Evolutionary conservation across 2,888 invertebrate species (phyloP).

Genomic region (Ormyrus labotus): DNA sequence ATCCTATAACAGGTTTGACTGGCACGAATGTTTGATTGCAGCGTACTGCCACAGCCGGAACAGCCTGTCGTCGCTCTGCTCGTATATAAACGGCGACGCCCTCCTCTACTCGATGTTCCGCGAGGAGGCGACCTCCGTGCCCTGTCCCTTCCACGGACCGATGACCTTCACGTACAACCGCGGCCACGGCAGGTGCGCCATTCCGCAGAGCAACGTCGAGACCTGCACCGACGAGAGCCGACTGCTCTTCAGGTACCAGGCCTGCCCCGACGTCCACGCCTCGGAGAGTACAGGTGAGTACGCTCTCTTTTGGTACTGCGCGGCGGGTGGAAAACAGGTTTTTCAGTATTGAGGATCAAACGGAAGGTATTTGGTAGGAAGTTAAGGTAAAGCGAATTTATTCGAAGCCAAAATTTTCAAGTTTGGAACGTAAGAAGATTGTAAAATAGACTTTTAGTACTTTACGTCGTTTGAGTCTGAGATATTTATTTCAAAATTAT

Average conservation of each 20-base stretch:
- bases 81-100: conserved; percentile 92
- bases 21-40: conserved; percentile 69
- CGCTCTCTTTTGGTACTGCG: too few relatives aligned
- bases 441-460: too few relatives aligned
- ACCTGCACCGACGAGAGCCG: conserved; percentile 95
- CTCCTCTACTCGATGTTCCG: conserved; percentile 93
- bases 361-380: too few relatives aligned
- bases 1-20: not conserved
- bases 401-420: too few relatives aligned
- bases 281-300: conserved; percentile 90
- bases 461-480: too few relatives aligned
- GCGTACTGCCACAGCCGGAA: conserved; percentile 86
- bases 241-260: conserved; percentile 93
- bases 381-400: too few relatives aligned
- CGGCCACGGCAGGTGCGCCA: conserved; percentile 92
- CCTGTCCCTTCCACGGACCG: conserved; percentile 92
- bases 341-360: too few relatives aligned
- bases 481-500: too few relatives aligned
- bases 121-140: conserved; percentile 90
- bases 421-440: too few relatives aligned
- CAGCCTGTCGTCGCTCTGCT: conserved; percentile 87
- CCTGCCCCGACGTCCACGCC: conserved; percentile 93
- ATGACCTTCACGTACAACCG: conserved; percentile 95
- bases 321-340: too few relatives aligned
- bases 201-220: conserved; percentile 93